These are phyloP conservation scores for Teleogryllus oceanicus DNA, from an alignment of 2,888 invertebrate genomes.

Conservation along the genomic window DNA sequence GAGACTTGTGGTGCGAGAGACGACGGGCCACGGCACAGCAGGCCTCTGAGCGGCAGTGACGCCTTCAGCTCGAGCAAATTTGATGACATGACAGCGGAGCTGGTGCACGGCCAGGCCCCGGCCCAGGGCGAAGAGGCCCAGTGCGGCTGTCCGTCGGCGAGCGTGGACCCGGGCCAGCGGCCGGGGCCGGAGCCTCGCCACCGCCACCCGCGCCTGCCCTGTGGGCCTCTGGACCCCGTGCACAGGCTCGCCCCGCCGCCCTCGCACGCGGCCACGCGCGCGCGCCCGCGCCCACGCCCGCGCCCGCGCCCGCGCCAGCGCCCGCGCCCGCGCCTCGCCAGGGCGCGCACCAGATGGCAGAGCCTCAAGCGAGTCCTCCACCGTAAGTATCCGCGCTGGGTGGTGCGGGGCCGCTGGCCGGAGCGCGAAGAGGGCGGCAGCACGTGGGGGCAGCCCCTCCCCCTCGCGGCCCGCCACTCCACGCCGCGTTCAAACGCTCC, in stretches of 20 bases:
- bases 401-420: too few species aligned
- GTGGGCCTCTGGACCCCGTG: neutral
- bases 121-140: neutral
- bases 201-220: neutral
- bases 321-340: neutral
- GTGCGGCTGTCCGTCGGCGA: neutral
- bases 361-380: neutral
- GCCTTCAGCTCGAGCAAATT: constrained; percentile 19
- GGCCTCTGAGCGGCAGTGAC: neutral
- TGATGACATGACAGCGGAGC: constrained; percentile 28
- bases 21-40: neutral
- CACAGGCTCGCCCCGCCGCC: neutral
- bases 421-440: too few species aligned
- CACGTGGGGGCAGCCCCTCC: too few species aligned
- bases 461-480: too few species aligned
- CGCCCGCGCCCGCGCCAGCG: neutral
- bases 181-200: neutral
- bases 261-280: neutral
- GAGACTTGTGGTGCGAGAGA: neutral
- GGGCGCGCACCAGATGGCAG: neutral
- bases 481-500: too few species aligned
- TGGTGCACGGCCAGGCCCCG: neutral
- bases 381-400: neutral
- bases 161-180: neutral
- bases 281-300: neutral